Percentiles rank a stretch among this genome's conserved stretches.
These are phyloP conservation scores for Gerris buenoi DNA, from an alignment of 1,140 invertebrate species.

Conservation along the genomic window DNA sequence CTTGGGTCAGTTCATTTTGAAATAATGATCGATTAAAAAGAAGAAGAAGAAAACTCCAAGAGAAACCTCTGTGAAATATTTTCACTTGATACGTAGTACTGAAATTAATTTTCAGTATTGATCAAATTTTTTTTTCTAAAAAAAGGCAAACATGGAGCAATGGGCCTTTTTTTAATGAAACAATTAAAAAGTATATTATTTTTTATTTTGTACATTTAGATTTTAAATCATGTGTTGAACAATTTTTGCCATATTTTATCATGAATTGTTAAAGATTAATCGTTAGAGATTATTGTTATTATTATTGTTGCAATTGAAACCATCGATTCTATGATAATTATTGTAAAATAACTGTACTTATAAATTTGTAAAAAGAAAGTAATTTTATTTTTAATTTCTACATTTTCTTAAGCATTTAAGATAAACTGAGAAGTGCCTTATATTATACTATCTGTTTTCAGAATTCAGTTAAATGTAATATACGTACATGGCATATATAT, in stretches of 20 bases:
- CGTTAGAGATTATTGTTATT: background rate
- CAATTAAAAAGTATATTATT: too few relatives aligned
- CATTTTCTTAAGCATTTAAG: too few relatives aligned
- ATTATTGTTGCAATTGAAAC: background rate
- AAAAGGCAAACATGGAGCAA: background rate
- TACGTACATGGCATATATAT: too few relatives aligned
- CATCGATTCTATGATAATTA: background rate
- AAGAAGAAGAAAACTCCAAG: too few relatives aligned
- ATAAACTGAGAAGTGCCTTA: too few relatives aligned
- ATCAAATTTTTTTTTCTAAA: too few relatives aligned
- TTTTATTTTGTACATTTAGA: too few relatives aligned
- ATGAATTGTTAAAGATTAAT: background rate
- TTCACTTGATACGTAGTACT: background rate
- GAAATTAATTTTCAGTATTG: slow-evolving; percentile 1
- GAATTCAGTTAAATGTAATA: too few relatives aligned
- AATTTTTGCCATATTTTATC: background rate
- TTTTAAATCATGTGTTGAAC: background rate
- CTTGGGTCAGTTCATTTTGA: slow-evolving; percentile 78
- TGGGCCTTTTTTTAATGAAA: background rate
- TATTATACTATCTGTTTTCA: too few relatives aligned
- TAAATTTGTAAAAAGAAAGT: too few relatives aligned
- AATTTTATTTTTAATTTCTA: too few relatives aligned
- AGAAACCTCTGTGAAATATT: too few relatives aligned
- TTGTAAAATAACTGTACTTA: background rate
- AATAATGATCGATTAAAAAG: slow-evolving; percentile 74